These are phyloP conservation scores for Arremon brunneinucha DNA, from an alignment of 2,797 vertebrate genomes.

Conservation along the genomic window DNA sequence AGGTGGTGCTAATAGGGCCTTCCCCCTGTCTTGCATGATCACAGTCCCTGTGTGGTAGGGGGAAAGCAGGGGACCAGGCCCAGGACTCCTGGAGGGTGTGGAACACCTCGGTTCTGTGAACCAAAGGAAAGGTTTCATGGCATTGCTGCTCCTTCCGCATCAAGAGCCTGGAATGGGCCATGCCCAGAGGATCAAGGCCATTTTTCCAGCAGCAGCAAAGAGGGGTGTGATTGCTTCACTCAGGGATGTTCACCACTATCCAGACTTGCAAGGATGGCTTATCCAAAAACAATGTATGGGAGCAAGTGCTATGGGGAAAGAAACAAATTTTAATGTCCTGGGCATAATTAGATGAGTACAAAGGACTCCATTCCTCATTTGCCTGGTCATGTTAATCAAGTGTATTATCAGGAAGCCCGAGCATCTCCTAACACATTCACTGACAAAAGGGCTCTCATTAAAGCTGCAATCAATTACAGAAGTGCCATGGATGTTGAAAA, in stretches of 20 bases:
- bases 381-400: neutral
- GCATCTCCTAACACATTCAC: neutral
- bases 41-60: neutral
- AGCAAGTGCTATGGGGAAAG: neutral
- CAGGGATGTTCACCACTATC: neutral
- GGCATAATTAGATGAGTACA: neutral
- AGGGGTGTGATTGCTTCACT: neutral
- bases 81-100: neutral
- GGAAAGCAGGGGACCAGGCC: neutral
- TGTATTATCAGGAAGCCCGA: neutral
- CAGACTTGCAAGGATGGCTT: neutral
- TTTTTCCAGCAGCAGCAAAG: neutral
- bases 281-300: neutral
- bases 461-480: neutral
- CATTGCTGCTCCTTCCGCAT: neutral
- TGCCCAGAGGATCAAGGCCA: no score
- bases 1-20: neutral
- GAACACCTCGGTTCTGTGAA: neutral
- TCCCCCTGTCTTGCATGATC: neutral
- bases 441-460: neutral
- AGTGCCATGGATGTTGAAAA: neutral
- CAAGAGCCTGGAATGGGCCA: neutral
- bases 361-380: neutral
- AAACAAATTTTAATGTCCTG: neutral
- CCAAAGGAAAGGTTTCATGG: neutral